A percentile compares a stretch with the other conserved stretches of the same genome.
Evolutionary conservation across 2,797 vertebrate species (phyloP).

Genomic region (Notolepis coatsorum): DNA sequence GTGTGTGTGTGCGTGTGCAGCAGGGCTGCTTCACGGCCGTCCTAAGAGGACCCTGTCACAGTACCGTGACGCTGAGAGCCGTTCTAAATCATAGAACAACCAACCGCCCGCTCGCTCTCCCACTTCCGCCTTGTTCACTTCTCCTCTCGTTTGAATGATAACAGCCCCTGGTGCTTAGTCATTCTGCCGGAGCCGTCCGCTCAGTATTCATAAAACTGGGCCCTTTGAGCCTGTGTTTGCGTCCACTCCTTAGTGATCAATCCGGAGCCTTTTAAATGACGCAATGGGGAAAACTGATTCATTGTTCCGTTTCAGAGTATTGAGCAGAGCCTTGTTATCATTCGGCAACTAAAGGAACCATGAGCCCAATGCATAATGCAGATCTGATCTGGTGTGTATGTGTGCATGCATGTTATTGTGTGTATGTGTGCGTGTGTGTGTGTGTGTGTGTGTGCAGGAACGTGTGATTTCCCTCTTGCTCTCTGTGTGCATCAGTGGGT

Average conservation of each 20-base stretch:
- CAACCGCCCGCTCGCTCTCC: constrained; percentile 5
- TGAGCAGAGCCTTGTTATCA: constrained; percentile 44
- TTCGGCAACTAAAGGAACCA: constrained; percentile 32
- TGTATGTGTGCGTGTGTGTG: constrained; percentile 32
- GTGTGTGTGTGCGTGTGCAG: neutral
- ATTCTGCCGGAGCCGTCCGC: constrained; percentile 13
- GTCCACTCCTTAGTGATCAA: constrained; percentile 36
- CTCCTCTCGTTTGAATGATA: constrained; percentile 52
- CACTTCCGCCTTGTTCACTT: constrained; percentile 41
- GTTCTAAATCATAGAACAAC: constrained; percentile 18
- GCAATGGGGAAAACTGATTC: neutral
- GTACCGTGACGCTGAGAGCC: constrained; percentile 15
- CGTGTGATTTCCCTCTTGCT: constrained; percentile 41
- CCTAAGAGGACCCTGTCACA: constrained; percentile 15
- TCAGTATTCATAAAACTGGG: constrained; percentile 26
- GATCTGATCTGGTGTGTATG: constrained; percentile 7
- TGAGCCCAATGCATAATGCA: constrained; percentile 23
- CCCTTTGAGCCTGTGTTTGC: constrained; percentile 27
- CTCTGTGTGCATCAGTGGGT: constrained; percentile 27
- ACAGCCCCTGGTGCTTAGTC: constrained; percentile 18
- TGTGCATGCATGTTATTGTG: neutral
- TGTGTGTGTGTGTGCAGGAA: constrained; percentile 15
- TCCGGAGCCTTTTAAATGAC: constrained; percentile 30
- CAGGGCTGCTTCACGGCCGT: neutral
- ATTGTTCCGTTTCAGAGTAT: constrained; percentile 28